Conservation (phyloP, 1,140 invertebrate genomes). For the Triops cancriformis region DNA sequence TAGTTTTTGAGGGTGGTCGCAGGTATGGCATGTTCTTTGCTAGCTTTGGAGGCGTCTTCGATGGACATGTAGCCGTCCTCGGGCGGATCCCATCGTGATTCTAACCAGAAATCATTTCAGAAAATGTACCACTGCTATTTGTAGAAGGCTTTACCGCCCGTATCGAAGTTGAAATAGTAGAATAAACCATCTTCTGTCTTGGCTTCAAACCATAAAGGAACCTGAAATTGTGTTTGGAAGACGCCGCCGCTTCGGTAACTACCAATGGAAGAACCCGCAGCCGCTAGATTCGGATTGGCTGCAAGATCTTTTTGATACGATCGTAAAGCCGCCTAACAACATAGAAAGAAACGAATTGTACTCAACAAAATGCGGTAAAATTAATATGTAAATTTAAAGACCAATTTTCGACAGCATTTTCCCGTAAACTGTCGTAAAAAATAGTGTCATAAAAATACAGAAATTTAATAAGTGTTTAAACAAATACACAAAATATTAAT, state of each 20-base stretch:
- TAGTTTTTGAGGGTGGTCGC: constrained; percentile 34
- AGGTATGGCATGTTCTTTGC: constrained; percentile 31
- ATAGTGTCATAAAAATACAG: too few relatives aligned
- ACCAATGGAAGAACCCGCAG: constrained; percentile 33
- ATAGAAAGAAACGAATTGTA: constrained; percentile 24
- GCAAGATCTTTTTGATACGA: constrained; percentile 71
- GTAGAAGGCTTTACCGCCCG: constrained; percentile 52
- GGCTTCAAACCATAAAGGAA: constrained; percentile 57
- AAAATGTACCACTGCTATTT: background rate
- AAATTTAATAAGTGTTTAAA: too few relatives aligned
- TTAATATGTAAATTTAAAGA: too few relatives aligned
- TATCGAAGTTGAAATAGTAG: constrained; percentile 72
- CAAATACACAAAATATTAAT: too few relatives aligned
- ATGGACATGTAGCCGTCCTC: constrained; percentile 54
- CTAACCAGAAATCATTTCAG: constrained; percentile 35
- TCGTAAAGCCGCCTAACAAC: constrained; percentile 58
- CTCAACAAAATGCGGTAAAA: too few relatives aligned
- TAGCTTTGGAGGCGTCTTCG: constrained; percentile 43
- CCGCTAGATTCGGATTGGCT: constrained; percentile 54
- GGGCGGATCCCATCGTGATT: constrained; percentile 55
- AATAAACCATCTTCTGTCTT: constrained; percentile 57
- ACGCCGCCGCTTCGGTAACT: constrained; percentile 26
- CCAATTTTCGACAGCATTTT: too few relatives aligned
- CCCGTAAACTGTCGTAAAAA: too few relatives aligned
- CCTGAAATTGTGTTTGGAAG: constrained; percentile 35